phyloP scores from a whole-genome alignment of 2,888 invertebrate species.

The Miltochrista miniata region DNA sequence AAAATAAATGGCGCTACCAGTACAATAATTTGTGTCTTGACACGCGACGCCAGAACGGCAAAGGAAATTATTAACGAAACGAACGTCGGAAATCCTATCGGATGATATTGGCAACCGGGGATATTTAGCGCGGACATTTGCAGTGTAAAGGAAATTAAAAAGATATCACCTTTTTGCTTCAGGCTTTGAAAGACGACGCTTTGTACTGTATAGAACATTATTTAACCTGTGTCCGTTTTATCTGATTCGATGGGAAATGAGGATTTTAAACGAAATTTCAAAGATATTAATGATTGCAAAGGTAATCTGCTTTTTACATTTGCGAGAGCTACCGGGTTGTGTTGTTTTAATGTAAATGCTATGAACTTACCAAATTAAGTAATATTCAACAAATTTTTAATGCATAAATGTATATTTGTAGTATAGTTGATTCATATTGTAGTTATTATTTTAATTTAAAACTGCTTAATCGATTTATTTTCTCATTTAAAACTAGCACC shows the following conservation, averaged over 20 bases:
- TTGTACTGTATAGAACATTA: background rate
- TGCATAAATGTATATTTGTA: no score
- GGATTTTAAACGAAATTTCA: no score
- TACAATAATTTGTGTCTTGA: slow-evolving; percentile 33
- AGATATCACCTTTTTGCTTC: slow-evolving; percentile 19
- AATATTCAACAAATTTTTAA: no score
- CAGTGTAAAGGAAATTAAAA: slow-evolving; percentile 34
- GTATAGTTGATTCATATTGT: no score
- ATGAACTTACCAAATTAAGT: slow-evolving; percentile 29
- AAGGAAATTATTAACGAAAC: slow-evolving; percentile 39
- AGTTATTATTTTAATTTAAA: no score
- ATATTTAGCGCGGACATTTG: slow-evolving; percentile 27
- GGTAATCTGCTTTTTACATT: no score
- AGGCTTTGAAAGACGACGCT: background rate
- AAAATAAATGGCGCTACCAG: slow-evolving; percentile 25
- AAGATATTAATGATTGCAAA: no score
- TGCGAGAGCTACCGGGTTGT: no score
- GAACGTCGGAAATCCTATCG: slow-evolving; percentile 34
- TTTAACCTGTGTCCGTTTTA: background rate
- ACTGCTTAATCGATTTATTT: no score
- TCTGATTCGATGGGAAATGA: background rate
- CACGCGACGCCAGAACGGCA: slow-evolving; percentile 27
- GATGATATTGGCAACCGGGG: slow-evolving; percentile 30
- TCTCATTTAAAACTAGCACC: no score
- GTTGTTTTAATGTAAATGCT: no score